Base-by-base conservation (phyloP, 2,113 vertebrate genomes). In the Perognathus longimembris region DNA sequence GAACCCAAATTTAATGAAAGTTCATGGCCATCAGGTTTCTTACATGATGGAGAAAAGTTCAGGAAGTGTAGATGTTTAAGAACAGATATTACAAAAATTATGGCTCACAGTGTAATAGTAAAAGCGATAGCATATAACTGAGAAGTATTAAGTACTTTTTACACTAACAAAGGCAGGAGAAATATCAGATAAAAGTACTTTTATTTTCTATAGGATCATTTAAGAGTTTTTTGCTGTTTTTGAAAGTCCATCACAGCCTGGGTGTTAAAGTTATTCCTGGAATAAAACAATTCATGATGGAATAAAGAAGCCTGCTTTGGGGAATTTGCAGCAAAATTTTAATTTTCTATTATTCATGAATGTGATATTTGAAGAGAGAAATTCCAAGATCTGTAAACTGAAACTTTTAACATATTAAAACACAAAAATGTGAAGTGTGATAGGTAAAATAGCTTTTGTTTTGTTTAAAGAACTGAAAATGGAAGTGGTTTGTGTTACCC, bases 391-490 rank as follows among this genome's bases (percentile, higher is more conserved):
- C 73, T 67, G 22, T 89, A 69, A 7, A 77, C 32, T 50, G 30
- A 92, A 91, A 92, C 20, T 54, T 32, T 15, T 79, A 54, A 32
- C 17, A 73, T 42, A 84, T n/a, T 85, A 64, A 91, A 70, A 70
- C 17, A 86, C 34, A 70, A 82, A 92, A 59, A 0, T 77, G 45
- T 89, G 26, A 64, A 40, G 14, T 85, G 64, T 70, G 71, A 85
- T 28, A 83, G 61, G 11, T 80, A 76, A 86, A 84, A 76, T 15
- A 36, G 63, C 67, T 77, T 26, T 28, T 91, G 69, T 63, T 89
- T 64, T 61, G 69, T 63, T 89, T 64, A 54, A 34, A 80, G 17
- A 94, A 26, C 5, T 87, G 64, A 87, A 94, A 93, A 74, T 32
- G 67, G 7, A 88, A 84, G 38, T 57, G 32, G 26, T 79, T 63